Evolutionary conservation across 2,888 invertebrate genomes (phyloP).

Genomic region (Hedya salicella): DNA sequence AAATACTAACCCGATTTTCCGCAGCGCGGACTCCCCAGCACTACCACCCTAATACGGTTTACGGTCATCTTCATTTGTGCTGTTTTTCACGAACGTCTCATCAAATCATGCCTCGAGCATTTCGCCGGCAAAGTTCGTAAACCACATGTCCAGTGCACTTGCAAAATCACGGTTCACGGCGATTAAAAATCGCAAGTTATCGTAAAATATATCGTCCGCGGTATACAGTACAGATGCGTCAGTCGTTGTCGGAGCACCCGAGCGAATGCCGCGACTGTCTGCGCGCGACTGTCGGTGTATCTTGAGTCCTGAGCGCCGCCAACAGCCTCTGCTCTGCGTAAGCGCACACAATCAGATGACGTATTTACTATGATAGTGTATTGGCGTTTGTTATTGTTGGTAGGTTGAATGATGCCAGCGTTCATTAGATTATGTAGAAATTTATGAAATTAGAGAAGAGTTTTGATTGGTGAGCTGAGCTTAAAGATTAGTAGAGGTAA

Average conservation of each 20-base stretch:
- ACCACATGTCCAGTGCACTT: constrained; percentile 62
- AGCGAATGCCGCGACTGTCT: constrained; percentile 71
- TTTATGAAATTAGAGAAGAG: neutral
- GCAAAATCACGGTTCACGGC: constrained; percentile 61
- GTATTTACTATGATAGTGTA: constrained; percentile 39
- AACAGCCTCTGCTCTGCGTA: constrained; percentile 68
- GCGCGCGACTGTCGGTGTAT: constrained; percentile 76
- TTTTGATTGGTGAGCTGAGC: neutral
- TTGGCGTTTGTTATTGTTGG: constrained; percentile 24
- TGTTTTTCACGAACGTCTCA: constrained; percentile 56
- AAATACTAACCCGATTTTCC: constrained; percentile 90
- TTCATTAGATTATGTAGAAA: neutral
- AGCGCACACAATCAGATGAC: constrained; percentile 51
- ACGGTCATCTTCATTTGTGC: constrained; percentile 89
- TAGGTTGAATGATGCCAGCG: constrained; percentile 1
- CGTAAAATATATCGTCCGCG: constrained; percentile 76
- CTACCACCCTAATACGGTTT: constrained; percentile 92
- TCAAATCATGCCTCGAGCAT: constrained; percentile 53
- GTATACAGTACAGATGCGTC: constrained; percentile 51
- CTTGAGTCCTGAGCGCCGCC: constrained; percentile 59
- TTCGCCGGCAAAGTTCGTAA: constrained; percentile 44
- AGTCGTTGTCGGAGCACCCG: constrained; percentile 56
- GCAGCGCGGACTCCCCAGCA: constrained; percentile 90
- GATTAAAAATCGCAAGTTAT: constrained; percentile 61
- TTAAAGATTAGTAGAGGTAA: neutral